Evolutionary conservation across 2,888 invertebrate species (phyloP), one percentile per base, ranked within the genome.

Genomic region (Eupithecia tripunctaria): DNA sequence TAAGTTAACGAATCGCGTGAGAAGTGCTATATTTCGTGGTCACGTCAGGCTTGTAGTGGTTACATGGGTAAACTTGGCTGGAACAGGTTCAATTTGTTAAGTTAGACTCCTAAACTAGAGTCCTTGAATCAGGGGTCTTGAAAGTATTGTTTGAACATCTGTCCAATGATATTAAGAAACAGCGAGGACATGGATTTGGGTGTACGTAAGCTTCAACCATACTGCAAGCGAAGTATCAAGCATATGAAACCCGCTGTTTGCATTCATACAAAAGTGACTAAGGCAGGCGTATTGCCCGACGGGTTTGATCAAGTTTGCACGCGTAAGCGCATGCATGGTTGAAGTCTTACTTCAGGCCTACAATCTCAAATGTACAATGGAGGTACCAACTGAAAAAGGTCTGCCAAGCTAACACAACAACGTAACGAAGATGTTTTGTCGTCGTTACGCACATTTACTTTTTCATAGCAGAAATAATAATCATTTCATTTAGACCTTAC

Each of bases 1-100:
- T 87, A 90, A 84, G 86, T 81, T 83, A 78, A 66, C 69, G 80
- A 84, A 79, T 86, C 70, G 77, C 73, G 67, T 82, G 81, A 68
- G 62, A 76, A 68, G 81, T 80, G 82, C 80, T 84, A 77, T 85
- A 82, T 84, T 83, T 84, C 77, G 85, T 85, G 88, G 87, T 86
- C 85, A 87, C 82, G 80, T 75, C 75, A 72, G 79, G 78, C 73
- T 81, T 80, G 80, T 79, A 81, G 78, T 72, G 79, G 82, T 80
- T 80, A 83, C 78, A 82, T 80, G 74, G 77, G 76, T 79, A 78
- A 79, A 81, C 70, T 73, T 75, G 51, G 38, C 47, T 74, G 43
- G 51, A 80, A 80, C 72, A 78, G 64, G 27, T 71, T 68, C 27
- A 60, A 15, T 25, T 51, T 51, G 27, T 72, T 47, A 66, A n/a